These are phyloP conservation scores for Dendrocopos noguchii DNA, from an alignment of 2,113 vertebrate genomes.

Conservation along the genomic window DNA sequence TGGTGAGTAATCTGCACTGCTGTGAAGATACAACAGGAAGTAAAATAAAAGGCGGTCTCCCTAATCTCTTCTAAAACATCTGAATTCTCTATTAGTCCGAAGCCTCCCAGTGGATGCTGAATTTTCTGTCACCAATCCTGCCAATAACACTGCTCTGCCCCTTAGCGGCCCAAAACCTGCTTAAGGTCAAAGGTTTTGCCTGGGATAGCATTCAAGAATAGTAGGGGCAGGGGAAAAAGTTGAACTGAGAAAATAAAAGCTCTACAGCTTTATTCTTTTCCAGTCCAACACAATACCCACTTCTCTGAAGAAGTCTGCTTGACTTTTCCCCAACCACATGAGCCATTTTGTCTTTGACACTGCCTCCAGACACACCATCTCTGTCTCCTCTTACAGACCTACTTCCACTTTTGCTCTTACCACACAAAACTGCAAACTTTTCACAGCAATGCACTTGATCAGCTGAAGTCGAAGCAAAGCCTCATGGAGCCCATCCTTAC, in stretches of 20 bases:
- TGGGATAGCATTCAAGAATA: neutral
- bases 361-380: neutral
- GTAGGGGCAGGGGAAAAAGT: neutral
- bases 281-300: neutral
- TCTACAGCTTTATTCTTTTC: neutral
- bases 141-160: neutral
- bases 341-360: neutral
- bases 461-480: neutral
- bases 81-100: neutral
- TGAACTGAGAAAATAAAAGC: neutral
- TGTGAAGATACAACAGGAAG: neutral
- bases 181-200: neutral
- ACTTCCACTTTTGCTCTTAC: neutral
- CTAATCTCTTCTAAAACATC: neutral
- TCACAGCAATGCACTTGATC: neutral
- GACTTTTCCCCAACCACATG: neutral
- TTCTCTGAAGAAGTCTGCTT: neutral
- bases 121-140: neutral
- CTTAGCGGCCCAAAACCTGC: neutral
- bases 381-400: neutral
- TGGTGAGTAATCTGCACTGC: neutral
- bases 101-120: neutral
- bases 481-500: neutral
- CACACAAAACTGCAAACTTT: neutral
- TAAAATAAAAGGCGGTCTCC: neutral